These are phyloP conservation scores for Tylochromis polylepis DNA, from an alignment of 2,113 vertebrate genomes.

Conservation along the genomic window DNA sequence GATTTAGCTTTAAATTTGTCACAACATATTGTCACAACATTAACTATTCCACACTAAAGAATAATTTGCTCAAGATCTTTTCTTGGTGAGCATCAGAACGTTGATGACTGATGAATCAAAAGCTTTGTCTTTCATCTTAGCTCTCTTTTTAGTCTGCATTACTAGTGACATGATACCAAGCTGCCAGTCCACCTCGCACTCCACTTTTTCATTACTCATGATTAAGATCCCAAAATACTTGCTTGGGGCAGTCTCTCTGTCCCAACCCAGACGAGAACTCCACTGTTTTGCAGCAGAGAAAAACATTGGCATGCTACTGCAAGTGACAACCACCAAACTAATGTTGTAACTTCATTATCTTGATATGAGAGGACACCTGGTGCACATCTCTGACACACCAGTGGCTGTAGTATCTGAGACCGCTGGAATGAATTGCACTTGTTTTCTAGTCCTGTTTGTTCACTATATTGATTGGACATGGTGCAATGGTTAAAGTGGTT, in stretches of 20 bases:
- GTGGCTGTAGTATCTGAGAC: neutral
- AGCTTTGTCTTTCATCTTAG: neutral
- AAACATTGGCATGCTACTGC: neutral
- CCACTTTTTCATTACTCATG: no score
- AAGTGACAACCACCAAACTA: neutral
- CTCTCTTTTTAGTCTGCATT: neutral
- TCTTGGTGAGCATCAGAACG: neutral
- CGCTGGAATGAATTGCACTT: neutral
- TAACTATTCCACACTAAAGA: neutral
- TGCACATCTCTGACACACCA: neutral
- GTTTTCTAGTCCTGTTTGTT: neutral
- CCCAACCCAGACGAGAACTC: neutral
- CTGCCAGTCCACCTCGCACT: no score
- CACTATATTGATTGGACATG: neutral
- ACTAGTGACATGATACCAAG: no score
- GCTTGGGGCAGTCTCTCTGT: neutral
- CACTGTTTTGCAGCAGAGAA: neutral
- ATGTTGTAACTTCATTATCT: neutral
- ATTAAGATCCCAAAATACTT: no score
- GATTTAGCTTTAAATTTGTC: neutral
- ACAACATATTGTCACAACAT: neutral
- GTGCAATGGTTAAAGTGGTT: neutral
- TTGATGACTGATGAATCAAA: neutral
- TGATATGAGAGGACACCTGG: neutral
- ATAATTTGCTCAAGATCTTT: neutral